phyloP scores from a whole-genome alignment of 2,888 invertebrate genomes.

The Cataglyphis livida region DNA sequence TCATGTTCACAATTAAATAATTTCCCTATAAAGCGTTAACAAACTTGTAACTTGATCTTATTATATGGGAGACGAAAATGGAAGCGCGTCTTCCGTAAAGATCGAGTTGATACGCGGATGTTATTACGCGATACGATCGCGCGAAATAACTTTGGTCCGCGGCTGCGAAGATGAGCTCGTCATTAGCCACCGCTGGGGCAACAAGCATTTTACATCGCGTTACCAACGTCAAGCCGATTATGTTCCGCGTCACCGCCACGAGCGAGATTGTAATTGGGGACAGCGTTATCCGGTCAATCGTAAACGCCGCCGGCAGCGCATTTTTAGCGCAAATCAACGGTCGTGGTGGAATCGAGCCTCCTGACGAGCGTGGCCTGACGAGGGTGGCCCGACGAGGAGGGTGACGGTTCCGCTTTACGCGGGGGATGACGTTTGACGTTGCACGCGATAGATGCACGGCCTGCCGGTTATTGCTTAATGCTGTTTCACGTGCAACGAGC shows the following conservation, averaged over 20 bases:
- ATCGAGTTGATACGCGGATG: conserved; percentile 11
- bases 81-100: conserved; percentile 11
- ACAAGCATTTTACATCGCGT: conserved; percentile 55
- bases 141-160: conserved; percentile 29
- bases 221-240: conserved; percentile 67
- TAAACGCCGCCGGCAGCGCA: conserved; percentile 69
- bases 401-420: conserved; percentile 44
- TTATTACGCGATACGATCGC: conserved; percentile 27
- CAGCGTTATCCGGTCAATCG: conserved; percentile 77
- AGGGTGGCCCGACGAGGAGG: conserved; percentile 25
- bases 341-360: conserved; percentile 40
- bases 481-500: conserved; percentile 73
- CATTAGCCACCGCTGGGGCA: conserved; percentile 57
- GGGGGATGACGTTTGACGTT: conserved; percentile 77
- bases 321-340: conserved; percentile 76
- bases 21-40: background rate
- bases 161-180: conserved; percentile 51
- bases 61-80: background rate
- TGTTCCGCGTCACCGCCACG: conserved; percentile 64
- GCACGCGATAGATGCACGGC: conserved; percentile 76
- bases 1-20: background rate
- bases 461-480: conserved; percentile 81
- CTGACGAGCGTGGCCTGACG: conserved; percentile 15
- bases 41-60: background rate
- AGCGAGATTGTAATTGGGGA: conserved; percentile 78